A percentile compares a stretch with the other conserved stretches of the same genome.
Evolutionary conservation across 2,113 vertebrate species (phyloP).

Genomic region (Bujurquina vittata): DNA sequence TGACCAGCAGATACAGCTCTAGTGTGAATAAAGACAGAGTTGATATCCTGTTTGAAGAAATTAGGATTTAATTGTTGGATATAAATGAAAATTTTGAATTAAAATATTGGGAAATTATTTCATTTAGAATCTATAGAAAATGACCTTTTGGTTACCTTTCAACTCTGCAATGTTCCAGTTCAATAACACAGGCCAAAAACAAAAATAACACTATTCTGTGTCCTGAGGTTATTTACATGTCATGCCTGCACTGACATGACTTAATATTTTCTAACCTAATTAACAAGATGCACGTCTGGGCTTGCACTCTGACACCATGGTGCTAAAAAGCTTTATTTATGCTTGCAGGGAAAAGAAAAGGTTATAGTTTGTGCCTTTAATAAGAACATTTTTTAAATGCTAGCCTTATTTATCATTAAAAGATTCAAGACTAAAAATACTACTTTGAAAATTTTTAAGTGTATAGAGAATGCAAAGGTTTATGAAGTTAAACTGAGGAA

Average conservation of each 20-base stretch:
- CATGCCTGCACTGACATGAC: constrained; percentile 11
- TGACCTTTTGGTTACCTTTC: background rate
- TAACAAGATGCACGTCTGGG: constrained; percentile 13
- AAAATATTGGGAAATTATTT: background rate
- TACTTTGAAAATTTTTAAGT: background rate
- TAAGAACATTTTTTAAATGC: background rate
- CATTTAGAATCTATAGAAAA: background rate
- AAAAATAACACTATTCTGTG: background rate
- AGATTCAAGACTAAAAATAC: background rate
- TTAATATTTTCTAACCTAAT: constrained; percentile 36
- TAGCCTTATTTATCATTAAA: background rate
- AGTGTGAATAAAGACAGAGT: background rate
- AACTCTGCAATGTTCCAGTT: background rate
- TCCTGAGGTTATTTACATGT: constrained; percentile 15
- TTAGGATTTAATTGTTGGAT: too few species aligned
- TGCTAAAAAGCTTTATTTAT: background rate
- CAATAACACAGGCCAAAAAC: background rate
- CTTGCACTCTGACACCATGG: background rate
- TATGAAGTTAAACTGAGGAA: background rate
- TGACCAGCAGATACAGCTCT: background rate
- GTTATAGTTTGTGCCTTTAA: background rate
- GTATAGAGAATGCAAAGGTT: background rate
- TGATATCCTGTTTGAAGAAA: background rate
- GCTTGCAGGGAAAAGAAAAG: background rate
- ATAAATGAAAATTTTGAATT: too few species aligned